Evolutionary conservation across 1,140 invertebrate species (phyloP).

Genomic region (Phthorimaea operculella): DNA sequence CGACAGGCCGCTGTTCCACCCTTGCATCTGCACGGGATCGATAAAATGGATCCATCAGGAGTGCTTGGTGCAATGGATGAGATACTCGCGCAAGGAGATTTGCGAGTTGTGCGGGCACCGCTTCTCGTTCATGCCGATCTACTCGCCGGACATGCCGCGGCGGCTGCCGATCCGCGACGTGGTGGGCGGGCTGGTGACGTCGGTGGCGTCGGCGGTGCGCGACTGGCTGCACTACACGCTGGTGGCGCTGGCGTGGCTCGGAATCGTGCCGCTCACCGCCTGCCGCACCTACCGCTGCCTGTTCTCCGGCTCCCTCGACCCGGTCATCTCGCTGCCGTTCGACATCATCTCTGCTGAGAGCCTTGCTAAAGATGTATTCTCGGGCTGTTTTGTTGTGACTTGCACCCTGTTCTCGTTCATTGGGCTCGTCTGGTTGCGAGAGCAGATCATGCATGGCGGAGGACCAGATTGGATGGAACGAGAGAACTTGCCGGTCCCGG

Average conservation of each 20-base stretch:
- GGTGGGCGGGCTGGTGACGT: conserved; percentile 87
- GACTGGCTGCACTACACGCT: conserved; percentile 98
- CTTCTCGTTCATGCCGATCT: conserved; percentile 99
- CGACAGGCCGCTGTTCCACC: conserved; percentile 91
- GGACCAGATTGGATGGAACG: conserved; percentile 94
- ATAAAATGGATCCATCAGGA: conserved; percentile 99
- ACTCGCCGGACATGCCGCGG: conserved; percentile 98
- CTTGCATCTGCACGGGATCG: conserved; percentile 98
- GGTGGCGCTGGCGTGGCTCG: conserved; percentile 96
- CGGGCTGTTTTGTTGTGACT: conserved; percentile 96
- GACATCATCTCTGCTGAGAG: conserved; percentile 95
- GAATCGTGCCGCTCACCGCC: conserved; percentile 96
- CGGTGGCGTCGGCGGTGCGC: conserved; percentile 89
- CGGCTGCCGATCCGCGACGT: conserved; percentile 92
- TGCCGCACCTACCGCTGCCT: conserved; percentile 94
- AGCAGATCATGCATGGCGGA: conserved; percentile 97
- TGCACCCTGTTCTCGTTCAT: conserved; percentile 98
- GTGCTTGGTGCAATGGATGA: conserved; percentile 90
- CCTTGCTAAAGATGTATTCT: conserved; percentile 91
- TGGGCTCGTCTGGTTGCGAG: conserved; percentile 95
- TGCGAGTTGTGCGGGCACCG: conserved; percentile 98
- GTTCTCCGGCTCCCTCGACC: conserved; percentile 89
- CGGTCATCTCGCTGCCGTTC: conserved; percentile 86
- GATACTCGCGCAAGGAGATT: conserved; percentile 97
- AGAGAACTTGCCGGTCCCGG: conserved; percentile 67